Evolutionary conservation across 2,888 invertebrate species (phyloP).

Genomic region (Callyntrura guangdongensis): DNA sequence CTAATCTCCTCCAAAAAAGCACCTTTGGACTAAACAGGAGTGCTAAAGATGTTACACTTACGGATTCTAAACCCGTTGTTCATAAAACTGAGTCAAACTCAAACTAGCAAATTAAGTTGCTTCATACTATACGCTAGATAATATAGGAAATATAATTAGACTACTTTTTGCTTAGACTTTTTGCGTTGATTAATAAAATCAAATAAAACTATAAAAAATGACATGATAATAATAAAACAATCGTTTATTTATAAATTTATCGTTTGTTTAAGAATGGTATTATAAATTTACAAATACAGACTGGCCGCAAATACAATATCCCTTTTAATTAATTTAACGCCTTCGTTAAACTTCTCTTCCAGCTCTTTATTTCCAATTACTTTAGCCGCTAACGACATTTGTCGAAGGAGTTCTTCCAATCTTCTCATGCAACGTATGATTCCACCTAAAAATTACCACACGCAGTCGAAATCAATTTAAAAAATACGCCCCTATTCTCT

Average conservation of each 20-base stretch:
- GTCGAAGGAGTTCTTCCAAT: slow-evolving; percentile 97
- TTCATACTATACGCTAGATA: too few relatives aligned
- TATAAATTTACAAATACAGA: slow-evolving; percentile 91
- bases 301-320: slow-evolving; percentile 99
- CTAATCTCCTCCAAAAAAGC: slow-evolving; percentile 92
- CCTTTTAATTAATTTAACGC: slow-evolving; percentile 96
- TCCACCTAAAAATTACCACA: slow-evolving; percentile 87
- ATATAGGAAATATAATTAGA: neutral
- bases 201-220: neutral
- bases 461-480: too few relatives aligned
- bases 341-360: slow-evolving; percentile 98
- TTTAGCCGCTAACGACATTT: slow-evolving; percentile 98
- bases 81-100: slow-evolving; percentile 64
- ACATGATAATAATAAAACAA: neutral
- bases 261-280: neutral
- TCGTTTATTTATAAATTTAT: neutral
- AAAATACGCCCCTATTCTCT: neutral
- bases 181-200: neutral
- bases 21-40: slow-evolving; percentile 88
- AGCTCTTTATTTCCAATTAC: slow-evolving; percentile 98
- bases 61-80: slow-evolving; percentile 76
- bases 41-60: slow-evolving; percentile 76
- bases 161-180: too few relatives aligned
- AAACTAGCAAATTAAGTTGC: neutral
- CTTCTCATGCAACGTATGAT: slow-evolving; percentile 97